phyloP scores from a whole-genome alignment of 2,113 vertebrate genomes.

The Nipponia nippon region DNA sequence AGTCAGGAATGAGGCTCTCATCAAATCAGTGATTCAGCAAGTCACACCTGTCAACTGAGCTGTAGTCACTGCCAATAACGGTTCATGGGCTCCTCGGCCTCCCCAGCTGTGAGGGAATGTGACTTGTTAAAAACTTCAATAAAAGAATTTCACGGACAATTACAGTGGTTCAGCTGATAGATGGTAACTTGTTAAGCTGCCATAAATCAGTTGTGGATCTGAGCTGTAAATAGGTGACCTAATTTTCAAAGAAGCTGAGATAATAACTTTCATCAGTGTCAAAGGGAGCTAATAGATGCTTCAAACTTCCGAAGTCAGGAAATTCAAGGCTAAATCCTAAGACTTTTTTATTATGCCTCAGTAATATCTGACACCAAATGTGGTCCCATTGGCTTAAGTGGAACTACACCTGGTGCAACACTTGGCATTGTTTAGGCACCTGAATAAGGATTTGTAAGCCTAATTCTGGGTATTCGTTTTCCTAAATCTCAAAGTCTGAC shows the following conservation, averaged over 20 bases:
- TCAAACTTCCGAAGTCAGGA: not conserved
- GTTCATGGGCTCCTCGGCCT: not conserved
- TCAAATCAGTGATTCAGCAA: slow-evolving; percentile 4
- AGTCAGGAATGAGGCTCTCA: not conserved
- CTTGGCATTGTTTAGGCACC: not conserved
- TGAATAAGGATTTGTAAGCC: not conserved
- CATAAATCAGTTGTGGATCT: slow-evolving; percentile 57
- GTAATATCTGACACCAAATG: not conserved
- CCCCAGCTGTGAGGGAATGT: slow-evolving; percentile 59
- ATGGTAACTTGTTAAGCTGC: slow-evolving; percentile 59
- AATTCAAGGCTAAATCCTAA: not conserved
- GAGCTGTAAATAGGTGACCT: slow-evolving; percentile 57
- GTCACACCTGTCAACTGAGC: slow-evolving; percentile 40
- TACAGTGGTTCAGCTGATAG: slow-evolving; percentile 38
- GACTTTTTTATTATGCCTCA: not conserved
- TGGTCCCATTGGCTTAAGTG: not conserved
- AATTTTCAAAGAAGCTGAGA: slow-evolving; percentile 43
- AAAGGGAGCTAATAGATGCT: not conserved
- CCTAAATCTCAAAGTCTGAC: not conserved
- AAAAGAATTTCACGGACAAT: slow-evolving; percentile 63
- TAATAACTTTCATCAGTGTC: slow-evolving; percentile 23
- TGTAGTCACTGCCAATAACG: not conserved
- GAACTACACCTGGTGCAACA: not conserved
- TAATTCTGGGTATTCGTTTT: not conserved
- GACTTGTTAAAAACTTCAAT: slow-evolving; percentile 59